Evolutionary conservation across 2,113 vertebrate genomes (phyloP).

Genomic region (Conger conger): DNA sequence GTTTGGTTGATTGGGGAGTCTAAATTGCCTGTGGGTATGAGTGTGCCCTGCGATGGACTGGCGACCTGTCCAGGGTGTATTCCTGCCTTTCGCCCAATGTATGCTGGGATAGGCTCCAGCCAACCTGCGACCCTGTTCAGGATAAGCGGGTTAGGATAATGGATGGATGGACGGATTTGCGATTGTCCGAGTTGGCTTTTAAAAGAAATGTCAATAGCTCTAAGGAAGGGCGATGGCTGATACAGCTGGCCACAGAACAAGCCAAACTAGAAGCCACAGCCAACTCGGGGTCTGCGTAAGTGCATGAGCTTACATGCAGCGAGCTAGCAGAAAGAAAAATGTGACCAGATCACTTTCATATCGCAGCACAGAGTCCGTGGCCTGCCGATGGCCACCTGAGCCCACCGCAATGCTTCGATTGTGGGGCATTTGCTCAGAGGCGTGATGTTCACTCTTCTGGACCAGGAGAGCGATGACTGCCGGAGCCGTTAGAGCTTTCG

Average conservation of each 20-base stretch:
- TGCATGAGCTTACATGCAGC: background rate
- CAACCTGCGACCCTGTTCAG: too few relatives aligned
- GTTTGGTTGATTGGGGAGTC: too few relatives aligned
- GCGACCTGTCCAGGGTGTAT: too few relatives aligned
- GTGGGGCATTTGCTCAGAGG: background rate
- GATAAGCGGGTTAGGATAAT: too few relatives aligned
- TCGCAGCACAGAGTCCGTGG: background rate
- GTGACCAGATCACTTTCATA: conserved; percentile 20
- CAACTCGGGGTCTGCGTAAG: background rate
- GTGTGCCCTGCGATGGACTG: too few relatives aligned
- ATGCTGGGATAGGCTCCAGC: too few relatives aligned
- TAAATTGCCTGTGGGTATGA: too few relatives aligned
- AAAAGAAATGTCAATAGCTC: too few relatives aligned
- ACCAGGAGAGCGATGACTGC: background rate
- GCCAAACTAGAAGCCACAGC: background rate
- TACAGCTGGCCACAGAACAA: background rate
- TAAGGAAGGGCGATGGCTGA: background rate
- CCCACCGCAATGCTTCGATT: conserved; percentile 15
- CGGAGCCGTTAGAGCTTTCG: background rate
- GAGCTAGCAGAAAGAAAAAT: conserved; percentile 13
- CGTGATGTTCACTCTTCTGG: background rate
- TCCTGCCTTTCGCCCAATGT: too few relatives aligned
- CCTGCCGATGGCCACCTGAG: background rate
- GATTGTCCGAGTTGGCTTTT: background rate
- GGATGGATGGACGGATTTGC: too few relatives aligned